Evolutionary conservation across 2,113 vertebrate species (phyloP).

Genomic region (Sebastes fasciatus): DNA sequence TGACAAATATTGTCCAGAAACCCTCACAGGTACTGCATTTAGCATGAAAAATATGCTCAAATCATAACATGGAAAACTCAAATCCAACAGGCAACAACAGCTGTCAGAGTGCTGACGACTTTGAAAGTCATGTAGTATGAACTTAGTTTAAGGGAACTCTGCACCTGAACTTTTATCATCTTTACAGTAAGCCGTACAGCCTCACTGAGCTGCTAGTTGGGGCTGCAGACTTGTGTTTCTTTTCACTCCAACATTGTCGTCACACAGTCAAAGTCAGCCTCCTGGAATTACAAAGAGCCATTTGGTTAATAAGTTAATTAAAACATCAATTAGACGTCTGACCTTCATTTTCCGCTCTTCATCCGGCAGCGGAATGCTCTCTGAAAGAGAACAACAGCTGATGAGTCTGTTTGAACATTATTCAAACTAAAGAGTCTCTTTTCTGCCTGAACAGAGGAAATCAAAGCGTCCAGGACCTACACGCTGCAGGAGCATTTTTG

Average conservation of each 20-base stretch:
- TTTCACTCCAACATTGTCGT: background rate
- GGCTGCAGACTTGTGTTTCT: background rate
- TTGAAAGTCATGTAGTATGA: no score
- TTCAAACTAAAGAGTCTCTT: conserved; percentile 17
- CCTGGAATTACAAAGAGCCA: conserved; percentile 41
- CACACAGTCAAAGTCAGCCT: conserved; percentile 31
- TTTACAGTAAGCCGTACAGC: background rate
- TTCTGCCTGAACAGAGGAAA: conserved; percentile 29
- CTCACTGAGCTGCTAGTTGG: background rate
- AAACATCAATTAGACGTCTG: conserved; percentile 68
- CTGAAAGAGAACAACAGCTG: conserved; percentile 22
- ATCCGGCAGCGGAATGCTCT: conserved; percentile 27
- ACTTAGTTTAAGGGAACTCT: no score
- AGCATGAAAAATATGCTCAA: no score
- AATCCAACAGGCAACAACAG: no score
- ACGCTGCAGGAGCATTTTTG: background rate
- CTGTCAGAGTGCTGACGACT: no score
- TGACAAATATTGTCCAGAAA: no score
- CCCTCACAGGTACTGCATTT: no score
- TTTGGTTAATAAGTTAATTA: conserved; percentile 64
- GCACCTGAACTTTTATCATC: background rate
- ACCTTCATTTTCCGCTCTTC: conserved; percentile 59
- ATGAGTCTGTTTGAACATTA: conserved; percentile 31
- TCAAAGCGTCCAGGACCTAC: conserved; percentile 35
- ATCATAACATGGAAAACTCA: no score